Base-by-base conservation (phyloP, 2,797 vertebrate genomes). In the Halcyon chelicuti region DNA sequence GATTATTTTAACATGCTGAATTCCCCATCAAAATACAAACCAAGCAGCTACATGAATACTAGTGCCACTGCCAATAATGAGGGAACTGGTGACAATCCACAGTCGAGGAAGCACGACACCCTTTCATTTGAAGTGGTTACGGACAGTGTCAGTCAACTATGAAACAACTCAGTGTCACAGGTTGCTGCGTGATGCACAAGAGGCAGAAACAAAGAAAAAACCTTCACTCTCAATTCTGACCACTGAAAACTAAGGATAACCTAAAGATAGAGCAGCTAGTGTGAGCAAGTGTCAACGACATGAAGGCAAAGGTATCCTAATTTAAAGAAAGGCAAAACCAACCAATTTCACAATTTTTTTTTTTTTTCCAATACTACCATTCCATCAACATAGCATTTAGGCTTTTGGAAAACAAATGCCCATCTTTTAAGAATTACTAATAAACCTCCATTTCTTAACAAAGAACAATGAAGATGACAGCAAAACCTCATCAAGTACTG, bases 111-210 rank as follows among this genome's bases (percentile, higher is more conserved):
- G n/a, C 19, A 68, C 2, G 10, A 60, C 46, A 35, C 26, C 17
- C 63, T 86, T 35, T 29, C 17, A 81, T 81, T 61, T 72, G 12
- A 88, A 79, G 26, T 11, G 11, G 29, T 29, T 39, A 70, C 25
- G n/a, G 44, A 35, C 14, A 35, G 12, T 3, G 4, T 2, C 3
- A 83, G 46, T n/a, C 46, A 77, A 18, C 44, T 81, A 31, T 1
- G 2, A 55, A 72, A 66, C 29, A 82, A 51, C 12, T 58, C 26
- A 2, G 25, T 7, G 21, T 33, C 33, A 63, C 58, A 44, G 37
- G 55, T 5, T 65, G 47, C 54, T 68, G 20, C 33, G 37, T 0
- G 8, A 72, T 21, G 5, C 12, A 0, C 29, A 37, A 26, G 14
- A 80, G 74, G 22, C 46, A 72, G 65, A 78, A 85, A 1, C 8